Percentiles rank a stretch among this genome's conserved stretches.
phyloP scores from a whole-genome alignment of 2,888 invertebrate genomes.

The Busseola fusca region DNA sequence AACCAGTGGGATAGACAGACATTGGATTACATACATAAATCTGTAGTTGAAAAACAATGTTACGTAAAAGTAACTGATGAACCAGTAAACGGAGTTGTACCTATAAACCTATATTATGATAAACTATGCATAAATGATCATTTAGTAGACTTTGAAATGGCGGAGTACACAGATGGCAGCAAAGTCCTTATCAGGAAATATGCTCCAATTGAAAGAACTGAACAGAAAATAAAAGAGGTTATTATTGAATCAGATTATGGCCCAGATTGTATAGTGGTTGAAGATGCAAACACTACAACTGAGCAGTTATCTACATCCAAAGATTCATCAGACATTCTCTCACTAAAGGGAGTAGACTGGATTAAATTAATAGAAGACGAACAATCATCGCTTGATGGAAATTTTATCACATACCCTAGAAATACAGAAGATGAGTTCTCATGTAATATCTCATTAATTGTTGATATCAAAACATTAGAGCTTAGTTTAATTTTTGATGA shows the following conservation, averaged over 20 bases:
- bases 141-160: slow-evolving; percentile 84
- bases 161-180: slow-evolving; percentile 76
- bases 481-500: slow-evolving; percentile 78
- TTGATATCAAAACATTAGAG: slow-evolving; percentile 73
- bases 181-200: slow-evolving; percentile 74
- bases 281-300: slow-evolving; percentile 66
- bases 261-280: slow-evolving; percentile 76
- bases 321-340: slow-evolving; percentile 67
- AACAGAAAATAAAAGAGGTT: slow-evolving; percentile 44
- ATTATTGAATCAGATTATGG: slow-evolving; percentile 70
- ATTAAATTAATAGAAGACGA: slow-evolving; percentile 76
- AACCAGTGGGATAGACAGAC: slow-evolving; percentile 85
- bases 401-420: slow-evolving; percentile 69
- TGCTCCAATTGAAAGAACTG: slow-evolving; percentile 53
- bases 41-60: slow-evolving; percentile 89
- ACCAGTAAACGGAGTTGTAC: slow-evolving; percentile 71
- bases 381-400: slow-evolving; percentile 58
- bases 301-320: slow-evolving; percentile 58
- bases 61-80: slow-evolving; percentile 82
- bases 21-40: slow-evolving; percentile 90
- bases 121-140: slow-evolving; percentile 84
- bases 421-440: slow-evolving; percentile 68
- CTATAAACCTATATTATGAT: slow-evolving; percentile 79
- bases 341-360: slow-evolving; percentile 74
- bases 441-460: slow-evolving; percentile 77